These are phyloP conservation scores for Operophtera brumata DNA, from an alignment of 2,888 invertebrate species.

Conservation along the genomic window DNA sequence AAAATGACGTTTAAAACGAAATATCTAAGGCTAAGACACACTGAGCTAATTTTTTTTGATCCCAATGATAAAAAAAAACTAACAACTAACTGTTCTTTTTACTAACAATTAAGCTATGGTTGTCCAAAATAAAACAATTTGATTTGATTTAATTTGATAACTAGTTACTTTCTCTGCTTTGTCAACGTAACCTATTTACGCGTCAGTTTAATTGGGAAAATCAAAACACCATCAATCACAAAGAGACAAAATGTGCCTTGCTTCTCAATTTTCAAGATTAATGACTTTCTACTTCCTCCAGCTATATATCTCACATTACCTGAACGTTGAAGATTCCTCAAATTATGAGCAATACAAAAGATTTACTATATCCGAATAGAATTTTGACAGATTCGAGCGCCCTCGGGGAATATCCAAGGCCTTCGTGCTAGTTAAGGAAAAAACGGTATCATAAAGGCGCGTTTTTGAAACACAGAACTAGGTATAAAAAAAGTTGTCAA, in stretches of 20 bases:
- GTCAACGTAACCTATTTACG: too few species aligned
- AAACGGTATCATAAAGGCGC: background rate
- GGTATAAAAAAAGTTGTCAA: too few species aligned
- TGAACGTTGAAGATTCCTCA: constrained; percentile 11
- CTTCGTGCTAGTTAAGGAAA: constrained; percentile 6
- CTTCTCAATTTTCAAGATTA: constrained; percentile 16
- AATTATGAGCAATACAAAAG: constrained; percentile 14
- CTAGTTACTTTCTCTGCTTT: too few species aligned
- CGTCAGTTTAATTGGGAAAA: background rate
- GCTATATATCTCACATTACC: constrained; percentile 6
- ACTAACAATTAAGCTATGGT: too few species aligned
- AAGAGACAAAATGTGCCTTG: constrained; percentile 6
- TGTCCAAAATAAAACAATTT: too few species aligned
- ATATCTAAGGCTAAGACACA: too few species aligned
- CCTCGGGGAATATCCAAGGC: constrained; percentile 26
- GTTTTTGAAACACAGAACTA: background rate
- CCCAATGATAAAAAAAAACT: too few species aligned
- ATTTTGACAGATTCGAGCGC: constrained; percentile 34
- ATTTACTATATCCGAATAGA: constrained; percentile 27
- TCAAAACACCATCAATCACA: constrained; percentile 22
- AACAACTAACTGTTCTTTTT: too few species aligned
- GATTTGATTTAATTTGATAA: too few species aligned
- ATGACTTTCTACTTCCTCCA: constrained; percentile 7
- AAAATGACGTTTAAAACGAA: too few species aligned
- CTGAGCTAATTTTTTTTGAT: too few species aligned